Conservation (phyloP, 2,888 invertebrate species). For the Frankliniella fusca region DNA sequence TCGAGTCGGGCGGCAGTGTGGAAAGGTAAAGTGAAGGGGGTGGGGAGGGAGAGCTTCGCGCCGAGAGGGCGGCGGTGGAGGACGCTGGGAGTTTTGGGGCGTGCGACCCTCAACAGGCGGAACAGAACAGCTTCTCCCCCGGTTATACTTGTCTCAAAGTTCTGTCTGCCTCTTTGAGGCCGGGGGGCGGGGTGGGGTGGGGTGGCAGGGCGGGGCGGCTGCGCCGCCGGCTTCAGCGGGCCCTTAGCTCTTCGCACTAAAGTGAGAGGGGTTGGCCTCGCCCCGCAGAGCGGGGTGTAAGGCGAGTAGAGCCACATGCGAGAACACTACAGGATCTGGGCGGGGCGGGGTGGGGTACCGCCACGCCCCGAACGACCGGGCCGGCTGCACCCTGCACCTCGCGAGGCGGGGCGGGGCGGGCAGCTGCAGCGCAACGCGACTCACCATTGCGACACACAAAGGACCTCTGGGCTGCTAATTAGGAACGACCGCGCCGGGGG, state of each 20-base stretch:
- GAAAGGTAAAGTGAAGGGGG: neutral
- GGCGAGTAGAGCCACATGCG: no score
- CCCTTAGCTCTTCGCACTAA: neutral
- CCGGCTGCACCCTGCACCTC: slow-evolving; percentile 2
- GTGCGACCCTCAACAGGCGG: slow-evolving; percentile 23
- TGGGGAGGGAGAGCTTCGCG: neutral
- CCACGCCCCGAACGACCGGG: neutral
- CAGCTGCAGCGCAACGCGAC: slow-evolving; percentile 6
- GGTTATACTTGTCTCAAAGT: slow-evolving; percentile 14
- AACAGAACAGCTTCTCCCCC: neutral
- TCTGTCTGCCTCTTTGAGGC: slow-evolving; percentile 17
- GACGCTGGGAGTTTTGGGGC: neutral
- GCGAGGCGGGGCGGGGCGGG: neutral
- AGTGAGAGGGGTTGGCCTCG: no score
- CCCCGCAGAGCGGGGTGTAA: no score
- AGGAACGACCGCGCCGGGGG: neutral
- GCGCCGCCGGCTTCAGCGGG: no score
- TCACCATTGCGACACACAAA: slow-evolving; percentile 17
- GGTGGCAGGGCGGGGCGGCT: neutral
- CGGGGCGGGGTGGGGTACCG: no score
- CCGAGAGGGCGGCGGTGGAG: neutral
- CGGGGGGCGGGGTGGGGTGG: neutral
- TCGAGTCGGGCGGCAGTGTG: neutral
- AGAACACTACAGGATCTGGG: neutral
- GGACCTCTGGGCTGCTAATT: neutral